Evolutionary conservation across 2,888 invertebrate species (phyloP).

Genomic region (Cheilosia vernalis): DNA sequence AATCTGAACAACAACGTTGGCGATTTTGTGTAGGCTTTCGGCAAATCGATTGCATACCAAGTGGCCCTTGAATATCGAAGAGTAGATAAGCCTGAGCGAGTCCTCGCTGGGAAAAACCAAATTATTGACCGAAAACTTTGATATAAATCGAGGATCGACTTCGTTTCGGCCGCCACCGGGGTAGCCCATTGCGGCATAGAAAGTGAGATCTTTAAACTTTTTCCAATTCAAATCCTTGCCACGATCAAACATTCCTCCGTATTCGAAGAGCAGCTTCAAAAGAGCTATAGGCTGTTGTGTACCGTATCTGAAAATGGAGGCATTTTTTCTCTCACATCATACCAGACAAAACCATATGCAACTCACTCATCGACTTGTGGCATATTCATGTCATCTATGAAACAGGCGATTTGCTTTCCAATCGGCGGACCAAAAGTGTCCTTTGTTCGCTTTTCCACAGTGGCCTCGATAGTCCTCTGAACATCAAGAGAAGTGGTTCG

Average conservation of each 20-base stretch:
- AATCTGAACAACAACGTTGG: conserved; percentile 88
- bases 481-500: conserved; percentile 96
- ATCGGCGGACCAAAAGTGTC: conserved; percentile 95
- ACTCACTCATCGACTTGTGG: conserved; percentile 87
- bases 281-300: conserved; percentile 97
- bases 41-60: conserved; percentile 86
- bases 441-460: conserved; percentile 95
- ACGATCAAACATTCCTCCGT: conserved; percentile 94
- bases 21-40: conserved; percentile 87
- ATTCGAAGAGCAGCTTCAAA: conserved; percentile 94
- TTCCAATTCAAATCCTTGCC: conserved; percentile 96
- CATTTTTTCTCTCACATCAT: not conserved
- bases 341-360: not conserved
- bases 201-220: conserved; percentile 90
- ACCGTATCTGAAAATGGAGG: conserved; percentile 86
- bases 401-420: conserved; percentile 94
- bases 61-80: conserved; percentile 92
- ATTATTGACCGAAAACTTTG: conserved; percentile 94
- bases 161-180: conserved; percentile 95
- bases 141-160: conserved; percentile 95
- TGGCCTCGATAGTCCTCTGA: conserved; percentile 93
- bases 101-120: conserved; percentile 91
- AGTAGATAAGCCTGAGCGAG: conserved; percentile 92
- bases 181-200: conserved; percentile 93
- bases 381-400: conserved; percentile 98